Base-by-base conservation (phyloP, 2,888 invertebrate genomes). In the Dasysyrphus albostriatus region DNA sequence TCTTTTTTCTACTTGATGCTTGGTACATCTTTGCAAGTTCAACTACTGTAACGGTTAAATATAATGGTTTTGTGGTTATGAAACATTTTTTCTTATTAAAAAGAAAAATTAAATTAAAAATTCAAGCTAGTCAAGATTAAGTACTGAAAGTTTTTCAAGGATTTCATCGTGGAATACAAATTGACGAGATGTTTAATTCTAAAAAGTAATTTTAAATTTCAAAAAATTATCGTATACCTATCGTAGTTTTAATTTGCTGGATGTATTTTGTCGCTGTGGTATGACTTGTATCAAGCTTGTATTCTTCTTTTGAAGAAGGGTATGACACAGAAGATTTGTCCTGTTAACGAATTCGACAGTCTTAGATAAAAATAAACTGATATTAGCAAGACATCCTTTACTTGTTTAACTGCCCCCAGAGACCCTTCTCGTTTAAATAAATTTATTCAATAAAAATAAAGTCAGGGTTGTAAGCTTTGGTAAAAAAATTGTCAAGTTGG, bases 401-500 rank as follows among this genome's bases (percentile, higher is more conserved):
- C 24, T 24, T 24, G 24, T 1, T 24, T 24, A 2, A 24, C 3
- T 24, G 24, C 3, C 24, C 3, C 24, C 3, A 24, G 24, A 24
- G n/a, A n/a, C n/a, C 24, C 24, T 24, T 24, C 3, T 3, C 24
- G 2, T 24, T 24, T 24, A 24, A 24, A 24, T 24, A 24, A 24
- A 24, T 24, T 24, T 3, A 24, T 24, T 24, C 24, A 24, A 24
- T 24, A 24, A 24, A 24, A 24, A 1, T 24, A 24, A 24, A 3
- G 2, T 24, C 24, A 24, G 1, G 3, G 39, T 39, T 39, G 42
- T 42, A 42, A 42, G 14, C 14, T 12, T 44, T n/a, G 44, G 29
- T 65, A 44, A 56, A 19, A 56, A 76, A 58, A 39, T 37, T 16
- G 24, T 59, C 58, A 19, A 14, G 34, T 42, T 74, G 9, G 19